phyloP scores from a whole-genome alignment of 2,797 vertebrate genomes.

The Diplodus puntazzo region DNA sequence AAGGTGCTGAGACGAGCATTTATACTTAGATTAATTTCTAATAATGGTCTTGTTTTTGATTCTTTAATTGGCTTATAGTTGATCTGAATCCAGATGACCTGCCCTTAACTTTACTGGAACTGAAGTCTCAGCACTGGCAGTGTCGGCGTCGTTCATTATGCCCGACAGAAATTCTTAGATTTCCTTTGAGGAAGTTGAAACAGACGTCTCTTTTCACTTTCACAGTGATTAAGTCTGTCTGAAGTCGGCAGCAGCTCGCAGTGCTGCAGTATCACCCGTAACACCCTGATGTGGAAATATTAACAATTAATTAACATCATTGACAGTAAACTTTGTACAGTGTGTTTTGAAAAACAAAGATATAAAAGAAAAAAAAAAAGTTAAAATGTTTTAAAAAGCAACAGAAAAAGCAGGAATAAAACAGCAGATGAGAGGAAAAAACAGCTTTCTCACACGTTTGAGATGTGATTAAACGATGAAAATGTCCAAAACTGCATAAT shows the following conservation, averaged over 20 bases:
- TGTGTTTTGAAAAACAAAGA: background rate
- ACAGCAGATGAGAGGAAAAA: background rate
- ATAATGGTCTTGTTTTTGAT: background rate
- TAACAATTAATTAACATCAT: background rate
- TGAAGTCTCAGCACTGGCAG: background rate
- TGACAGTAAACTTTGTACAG: background rate
- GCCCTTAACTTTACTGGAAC: background rate
- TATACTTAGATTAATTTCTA: accelerated
- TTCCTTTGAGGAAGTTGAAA: conserved; percentile 36
- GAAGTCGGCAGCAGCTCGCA: conserved; percentile 27
- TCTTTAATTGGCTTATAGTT: background rate
- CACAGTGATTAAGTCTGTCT: conserved; percentile 38
- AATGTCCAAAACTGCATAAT: background rate
- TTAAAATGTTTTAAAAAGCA: background rate
- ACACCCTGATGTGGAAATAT: background rate
- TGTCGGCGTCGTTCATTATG: background rate
- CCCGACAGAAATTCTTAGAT: background rate
- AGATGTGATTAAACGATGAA: conserved; percentile 27
- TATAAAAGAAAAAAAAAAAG: background rate
- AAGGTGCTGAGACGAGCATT: background rate
- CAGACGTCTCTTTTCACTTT: conserved; percentile 6
- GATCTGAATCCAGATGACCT: conserved; percentile 3
- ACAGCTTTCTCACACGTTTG: background rate
- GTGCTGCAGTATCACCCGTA: background rate
- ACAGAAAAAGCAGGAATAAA: background rate